A percentile compares a stretch with the other conserved stretches of the same genome.
phyloP scores from a whole-genome alignment of 2,113 vertebrate species.

The Silurus meridionalis region DNA sequence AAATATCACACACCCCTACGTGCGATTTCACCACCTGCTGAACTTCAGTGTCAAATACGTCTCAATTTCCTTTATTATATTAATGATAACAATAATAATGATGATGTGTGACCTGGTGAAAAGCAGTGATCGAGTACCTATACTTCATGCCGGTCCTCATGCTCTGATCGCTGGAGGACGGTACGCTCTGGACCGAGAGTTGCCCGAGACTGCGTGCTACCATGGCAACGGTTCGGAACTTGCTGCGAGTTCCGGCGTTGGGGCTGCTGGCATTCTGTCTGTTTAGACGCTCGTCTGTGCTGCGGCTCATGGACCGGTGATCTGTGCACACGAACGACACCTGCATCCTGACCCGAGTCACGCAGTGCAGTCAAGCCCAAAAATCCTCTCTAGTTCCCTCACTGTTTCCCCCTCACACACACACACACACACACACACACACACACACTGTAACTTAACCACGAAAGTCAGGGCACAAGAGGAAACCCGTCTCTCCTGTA shows the following conservation, averaged over 20 bases:
- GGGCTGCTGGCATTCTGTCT: conserved; percentile 88
- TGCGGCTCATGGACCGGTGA: conserved; percentile 86
- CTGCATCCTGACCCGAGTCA: conserved; percentile 78
- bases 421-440: not conserved
- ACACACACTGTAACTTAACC: not conserved
- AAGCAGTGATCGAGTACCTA: conserved; percentile 70
- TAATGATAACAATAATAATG: not conserved
- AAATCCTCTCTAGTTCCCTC: conserved; percentile 15
- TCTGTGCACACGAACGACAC: conserved; percentile 95
- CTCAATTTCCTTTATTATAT: not conserved
- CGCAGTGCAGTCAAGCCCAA: not conserved
- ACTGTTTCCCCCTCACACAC: not conserved
- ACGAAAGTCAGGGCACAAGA: not conserved
- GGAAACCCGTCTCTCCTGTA: not conserved
- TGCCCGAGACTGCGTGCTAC: conserved; percentile 94
- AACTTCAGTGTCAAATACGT: not conserved
- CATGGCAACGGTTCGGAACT: conserved; percentile 91
- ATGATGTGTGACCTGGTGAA: not conserved
- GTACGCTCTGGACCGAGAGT: conserved; percentile 84
- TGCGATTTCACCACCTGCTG: not conserved
- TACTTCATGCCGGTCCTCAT: conserved; percentile 89
- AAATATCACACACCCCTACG: too few relatives aligned
- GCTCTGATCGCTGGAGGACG: conserved; percentile 79
- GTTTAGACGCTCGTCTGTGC: conserved; percentile 84
- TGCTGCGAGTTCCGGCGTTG: conserved; percentile 81